A percentile compares a stretch with the other conserved stretches of the same genome.
phyloP scores from a whole-genome alignment of 2,113 vertebrate species.

The Ceyx margarethae region DNA sequence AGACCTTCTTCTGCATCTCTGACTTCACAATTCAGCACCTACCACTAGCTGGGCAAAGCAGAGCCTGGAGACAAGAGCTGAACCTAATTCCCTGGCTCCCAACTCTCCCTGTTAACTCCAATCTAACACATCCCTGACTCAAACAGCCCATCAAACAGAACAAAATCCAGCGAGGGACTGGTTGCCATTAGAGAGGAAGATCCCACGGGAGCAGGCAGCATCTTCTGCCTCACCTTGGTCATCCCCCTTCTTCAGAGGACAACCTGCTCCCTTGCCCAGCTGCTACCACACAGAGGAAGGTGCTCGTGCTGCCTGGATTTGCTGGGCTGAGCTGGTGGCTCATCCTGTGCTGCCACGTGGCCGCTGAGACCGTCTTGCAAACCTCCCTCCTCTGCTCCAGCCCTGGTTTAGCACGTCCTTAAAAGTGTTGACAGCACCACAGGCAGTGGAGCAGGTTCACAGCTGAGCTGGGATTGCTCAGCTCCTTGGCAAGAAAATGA shows the following conservation, averaged over 20 bases:
- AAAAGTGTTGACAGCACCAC: slow-evolving; percentile 44
- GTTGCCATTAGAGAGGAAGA: neutral
- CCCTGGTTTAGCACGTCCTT: neutral
- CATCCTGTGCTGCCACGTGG: neutral
- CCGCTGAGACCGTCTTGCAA: neutral
- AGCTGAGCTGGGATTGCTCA: slow-evolving; percentile 47
- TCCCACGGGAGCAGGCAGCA: neutral
- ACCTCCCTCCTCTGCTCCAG: slow-evolving; percentile 14
- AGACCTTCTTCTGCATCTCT: neutral
- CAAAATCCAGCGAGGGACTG: neutral
- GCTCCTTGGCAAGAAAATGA: slow-evolving; percentile 10
- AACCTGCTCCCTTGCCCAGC: fast-evolving
- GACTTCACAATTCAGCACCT: neutral
- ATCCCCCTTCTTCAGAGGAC: fast-evolving
- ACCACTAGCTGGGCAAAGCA: neutral
- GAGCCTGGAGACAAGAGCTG: neutral
- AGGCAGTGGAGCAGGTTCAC: neutral
- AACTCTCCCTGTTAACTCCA: neutral
- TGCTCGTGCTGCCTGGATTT: neutral
- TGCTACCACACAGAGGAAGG: fast-evolving
- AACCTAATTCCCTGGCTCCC: neutral
- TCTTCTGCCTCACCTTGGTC: neutral
- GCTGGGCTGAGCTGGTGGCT: neutral
- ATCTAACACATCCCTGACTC: neutral
- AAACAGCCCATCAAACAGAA: neutral